A percentile compares a stretch with the other conserved stretches of the same genome.
phyloP scores from a whole-genome alignment of 1,140 invertebrate genomes.

The Ips typographus region DNA sequence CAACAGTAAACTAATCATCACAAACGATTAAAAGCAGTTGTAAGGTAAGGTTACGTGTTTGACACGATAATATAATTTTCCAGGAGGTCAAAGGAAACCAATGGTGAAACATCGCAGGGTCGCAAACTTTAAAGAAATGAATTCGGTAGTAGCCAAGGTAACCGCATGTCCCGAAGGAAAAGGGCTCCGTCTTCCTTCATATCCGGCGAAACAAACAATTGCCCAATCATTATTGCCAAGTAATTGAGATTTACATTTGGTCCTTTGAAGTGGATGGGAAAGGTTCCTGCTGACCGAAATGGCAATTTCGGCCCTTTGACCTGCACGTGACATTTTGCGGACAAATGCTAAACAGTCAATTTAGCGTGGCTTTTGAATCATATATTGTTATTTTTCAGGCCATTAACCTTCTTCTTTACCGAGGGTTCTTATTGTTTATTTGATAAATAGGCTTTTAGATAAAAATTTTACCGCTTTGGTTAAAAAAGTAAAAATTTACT shows the following conservation, averaged over 20 bases:
- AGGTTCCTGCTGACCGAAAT: conserved; percentile 36
- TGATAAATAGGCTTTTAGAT: neutral
- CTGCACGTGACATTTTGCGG: conserved; percentile 38
- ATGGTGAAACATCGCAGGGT: too few species aligned
- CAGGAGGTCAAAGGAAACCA: neutral
- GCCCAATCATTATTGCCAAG: conserved; percentile 41
- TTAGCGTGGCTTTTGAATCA: conserved; percentile 17
- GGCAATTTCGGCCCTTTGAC: conserved; percentile 34
- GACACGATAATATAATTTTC: too few species aligned
- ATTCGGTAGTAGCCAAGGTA: conserved; percentile 31
- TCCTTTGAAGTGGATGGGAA: conserved; percentile 37
- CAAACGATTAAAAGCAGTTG: too few species aligned
- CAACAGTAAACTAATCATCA: too few species aligned
- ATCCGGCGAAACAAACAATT: conserved; percentile 43
- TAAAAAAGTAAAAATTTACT: too few species aligned
- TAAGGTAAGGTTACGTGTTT: too few species aligned
- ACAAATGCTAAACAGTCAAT: conserved; percentile 21
- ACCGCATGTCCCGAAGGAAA: conserved; percentile 33
- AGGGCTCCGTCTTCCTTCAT: conserved; percentile 30
- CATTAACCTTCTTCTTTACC: neutral
- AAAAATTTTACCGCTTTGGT: too few species aligned
- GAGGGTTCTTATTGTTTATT: neutral
- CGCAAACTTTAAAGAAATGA: conserved; percentile 19
- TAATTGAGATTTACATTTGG: conserved; percentile 43
- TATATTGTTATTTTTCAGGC: conserved; percentile 18